Evolutionary conservation across 2,888 invertebrate species (phyloP), one percentile per base, ranked within the genome.

Genomic region (Archaeoteleia sp.): DNA sequence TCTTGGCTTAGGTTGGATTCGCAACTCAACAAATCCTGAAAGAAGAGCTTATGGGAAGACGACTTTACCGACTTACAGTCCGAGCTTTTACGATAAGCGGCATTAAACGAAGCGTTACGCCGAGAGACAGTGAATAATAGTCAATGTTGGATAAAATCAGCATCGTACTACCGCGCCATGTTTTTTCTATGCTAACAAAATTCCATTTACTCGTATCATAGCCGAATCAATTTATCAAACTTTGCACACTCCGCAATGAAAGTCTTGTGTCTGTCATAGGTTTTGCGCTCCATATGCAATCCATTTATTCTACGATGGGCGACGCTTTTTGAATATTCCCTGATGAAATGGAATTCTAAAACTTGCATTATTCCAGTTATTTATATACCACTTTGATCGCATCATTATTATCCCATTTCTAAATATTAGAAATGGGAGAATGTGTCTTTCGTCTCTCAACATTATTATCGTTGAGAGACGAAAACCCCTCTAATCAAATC

Each of bases 41-140:
- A 66, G 53, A 58, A 53, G 58, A 35, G 54, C 54, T 65, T 66
- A 66, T 53, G 48, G 51, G 37, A 63, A 57, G 63, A 54, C 55
- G 63, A 55, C 53, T 65, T n/a, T 65, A 57, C 45, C 65, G 51
- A 65, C 65, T 65, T 65, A 57, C 13, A 57, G 48, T 66, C 58
- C 58, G 51, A 53, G 65, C 58, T 66, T 48, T 58, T 42, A 53
- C 65, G 65, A 57, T 66, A 66, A 66, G 65, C 60, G 43, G 60
- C 54, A 60, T 60, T 66, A 60, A 54, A 66, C 65, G 65, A 58
- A 66, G 54, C 54, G 60, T 60, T 60, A 54, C 45, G 54, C 27
- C 37, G 34, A 54, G 43, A 67, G 55, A 66, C 60, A 60, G 43
- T 60, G 60, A 60, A 67, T 67, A 67, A 67, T 67, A 43, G 60